Base-by-base conservation (phyloP, 2,113 vertebrate genomes). In the Mustela lutreola region DNA sequence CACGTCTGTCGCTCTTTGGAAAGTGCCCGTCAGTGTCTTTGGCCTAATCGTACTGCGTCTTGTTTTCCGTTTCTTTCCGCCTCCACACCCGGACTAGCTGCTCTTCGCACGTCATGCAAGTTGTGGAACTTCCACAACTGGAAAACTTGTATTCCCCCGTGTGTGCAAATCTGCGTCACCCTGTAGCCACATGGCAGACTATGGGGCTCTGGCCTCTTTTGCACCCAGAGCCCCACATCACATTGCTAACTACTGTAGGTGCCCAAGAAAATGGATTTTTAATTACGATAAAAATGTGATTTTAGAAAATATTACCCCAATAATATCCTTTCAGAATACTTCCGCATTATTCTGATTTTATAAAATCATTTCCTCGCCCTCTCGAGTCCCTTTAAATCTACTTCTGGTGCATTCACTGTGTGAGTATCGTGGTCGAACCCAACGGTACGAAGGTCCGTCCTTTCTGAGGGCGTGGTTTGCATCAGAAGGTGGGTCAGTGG, bases 21-120 rank as follows among this genome's bases (percentile, higher is more conserved):
- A 42, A 48, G 16, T 11, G 12, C 42, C n/a, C 22, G 0, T 16
- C 36, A 6, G 11, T 2, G 2, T 45, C 50, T 65, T 8, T 2
- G 7, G 16, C 65, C 15, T 19, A 0, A 19, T 11, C 19, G 14
- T 15, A 6, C 19, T 22, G 15, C 7, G 31, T 36, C 39, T 5
- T 67, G 21, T 88, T 53, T 45, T 71, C 56, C 45, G 4, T 58
- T 39, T 39, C 60, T 50, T 3, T 45, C 33, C 28, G 39, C 33
- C 5, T 42, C 4, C 19, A 0, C 10, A 8, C 19, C 39, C 11
- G 0, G 2, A 50, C 45, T 9, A 5, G 50, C 22, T 50, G 5
- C 24, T 28, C 33, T 42, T 12, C 5, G 19, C 50, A 8, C 15
- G 28, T 48, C 31, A 0, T 39, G 62, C 70, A 24, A 12, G 9